These are phyloP conservation scores for Wiebesia pumilae DNA, from an alignment of 1,140 invertebrate species.

Conservation along the genomic window DNA sequence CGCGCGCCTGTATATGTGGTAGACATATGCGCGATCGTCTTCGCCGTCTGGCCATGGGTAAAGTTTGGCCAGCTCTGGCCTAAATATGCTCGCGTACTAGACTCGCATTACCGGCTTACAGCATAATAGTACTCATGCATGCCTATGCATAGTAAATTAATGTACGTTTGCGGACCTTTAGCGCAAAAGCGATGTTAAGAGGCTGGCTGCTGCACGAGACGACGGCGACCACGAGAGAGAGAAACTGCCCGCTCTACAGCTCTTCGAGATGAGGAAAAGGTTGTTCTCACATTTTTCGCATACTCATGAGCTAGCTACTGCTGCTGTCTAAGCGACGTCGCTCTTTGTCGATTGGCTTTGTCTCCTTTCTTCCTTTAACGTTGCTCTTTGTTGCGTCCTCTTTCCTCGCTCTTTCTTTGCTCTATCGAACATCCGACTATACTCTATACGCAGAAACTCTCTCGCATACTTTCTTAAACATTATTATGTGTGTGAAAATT, in stretches of 20 bases:
- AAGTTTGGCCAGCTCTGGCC: conserved; percentile 24
- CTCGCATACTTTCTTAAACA: not conserved
- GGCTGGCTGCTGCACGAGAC: conserved; percentile 22
- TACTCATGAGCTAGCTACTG: conserved; percentile 41
- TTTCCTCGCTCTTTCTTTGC: not conserved
- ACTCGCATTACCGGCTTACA: conserved; percentile 3
- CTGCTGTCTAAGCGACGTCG: conserved; percentile 5
- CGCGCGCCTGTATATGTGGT: not conserved
- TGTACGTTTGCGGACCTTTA: not conserved
- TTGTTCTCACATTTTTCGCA: conserved; percentile 45
- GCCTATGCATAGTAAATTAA: conserved; percentile 49
- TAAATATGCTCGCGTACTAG: conserved; percentile 6
- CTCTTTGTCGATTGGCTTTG: conserved; percentile 41
- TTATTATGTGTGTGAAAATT: conserved; percentile 11
- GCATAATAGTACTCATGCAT: conserved; percentile 43
- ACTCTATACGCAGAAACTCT: not conserved
- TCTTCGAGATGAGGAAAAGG: conserved; percentile 36
- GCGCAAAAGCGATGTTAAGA: conserved; percentile 32
- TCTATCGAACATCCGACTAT: not conserved
- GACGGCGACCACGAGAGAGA: not conserved
- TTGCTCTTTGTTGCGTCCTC: not conserved
- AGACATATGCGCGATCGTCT: not conserved
- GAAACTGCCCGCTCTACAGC: not conserved
- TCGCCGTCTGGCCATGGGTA: not conserved
- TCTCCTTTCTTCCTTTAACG: conserved; percentile 14